Evolutionary conservation across 2,888 invertebrate genomes (phyloP), one percentile per base, ranked within the genome.

Genomic region (Trichogramma dendrolimi): DNA sequence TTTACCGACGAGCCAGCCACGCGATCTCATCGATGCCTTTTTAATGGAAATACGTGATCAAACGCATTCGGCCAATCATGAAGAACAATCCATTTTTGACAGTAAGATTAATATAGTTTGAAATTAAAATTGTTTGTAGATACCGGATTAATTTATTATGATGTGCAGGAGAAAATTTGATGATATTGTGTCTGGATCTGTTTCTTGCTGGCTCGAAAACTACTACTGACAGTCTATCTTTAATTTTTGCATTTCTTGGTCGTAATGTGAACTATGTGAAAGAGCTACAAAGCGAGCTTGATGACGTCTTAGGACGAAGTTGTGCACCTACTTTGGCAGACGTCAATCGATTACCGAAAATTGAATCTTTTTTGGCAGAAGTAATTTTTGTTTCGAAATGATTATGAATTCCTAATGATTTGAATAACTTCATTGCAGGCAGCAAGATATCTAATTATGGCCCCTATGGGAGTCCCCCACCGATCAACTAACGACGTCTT

Each of bases 141-240:
- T 5, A 11, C 11, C 4, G 14, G 41, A 47, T 38, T 50, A 51
- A 58, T 40, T 38, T 27, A 61, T 71, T 27, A 27, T 27, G 27
- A 27, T 27, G 27, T 65, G 5, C 66, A 80, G 81, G 79, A 4
- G 73, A 80, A 64, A 80, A 80, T 67, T 71, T 81, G 47, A 57
- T 81, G 40, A 71, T 79, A 4, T 61, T 87, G 1, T 87, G 87
- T 69, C 73, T 87, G 70, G 89, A 89, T 70, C 77, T 89, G 60
- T 83, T 89, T 40, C 84, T 88, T 79, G 89, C 87, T 5, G 89
- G 89, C 1, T 83, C 86, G 55, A 88, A 89, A 75, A 89, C 89
- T 0, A 88, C 87, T 0, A 85, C 84, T 66, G 87, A 86, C 71
- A 85, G 87, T 0, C 78, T 86, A 7, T 82, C 83, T 1, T 86